Evolutionary conservation across 2,888 invertebrate genomes (phyloP), one percentile per base, ranked within the genome.

Genomic region (Limnephilus marmoratus): DNA sequence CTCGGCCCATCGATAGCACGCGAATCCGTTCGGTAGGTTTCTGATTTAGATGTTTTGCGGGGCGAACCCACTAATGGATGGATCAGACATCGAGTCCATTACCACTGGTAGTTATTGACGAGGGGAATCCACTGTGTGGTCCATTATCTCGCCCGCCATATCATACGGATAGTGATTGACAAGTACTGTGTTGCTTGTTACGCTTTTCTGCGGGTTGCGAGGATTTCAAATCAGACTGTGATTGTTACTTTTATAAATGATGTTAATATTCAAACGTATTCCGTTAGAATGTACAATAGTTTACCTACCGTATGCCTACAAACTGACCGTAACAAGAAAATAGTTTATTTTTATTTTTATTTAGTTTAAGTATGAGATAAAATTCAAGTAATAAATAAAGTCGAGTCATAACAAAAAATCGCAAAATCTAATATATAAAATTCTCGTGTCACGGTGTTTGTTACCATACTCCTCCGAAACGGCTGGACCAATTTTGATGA

Each of bases 1-100:
- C 68, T n/a, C 68, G 9, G 68, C 68, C 68, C 45, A 86, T 86
- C 86, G 45, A 87, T 87, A 29, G 87, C 87, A 87, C 53, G 87
- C 85, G 68, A 87, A 87, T 15, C 87, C 34, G 68, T 53, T 53
- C 34, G 68, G 53, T 68, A 7, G 53, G 68, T 68, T 87, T 90
- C 86, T 90, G 92, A 92, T 92, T 92, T 90, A 92, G 92, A 92
- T 92, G 90, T 92, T 90, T 92, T 90, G 90, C 68, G 81, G 82
- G 49, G n/a, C 24, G 31, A 53, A 31, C 68, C 81, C 86, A 88
- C 92, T 92, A 92, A 92, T 92, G 92, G 92, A 91, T 86, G 92
- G 90, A 90, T 90, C 92, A 86, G 92, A 86, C 90, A 81, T 86
- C 90, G 90, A 90, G 80, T 90, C 92, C 92, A 92, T 92, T 92